phyloP scores from a whole-genome alignment of 2,888 invertebrate genomes.

The Hipparchia sbordonii region DNA sequence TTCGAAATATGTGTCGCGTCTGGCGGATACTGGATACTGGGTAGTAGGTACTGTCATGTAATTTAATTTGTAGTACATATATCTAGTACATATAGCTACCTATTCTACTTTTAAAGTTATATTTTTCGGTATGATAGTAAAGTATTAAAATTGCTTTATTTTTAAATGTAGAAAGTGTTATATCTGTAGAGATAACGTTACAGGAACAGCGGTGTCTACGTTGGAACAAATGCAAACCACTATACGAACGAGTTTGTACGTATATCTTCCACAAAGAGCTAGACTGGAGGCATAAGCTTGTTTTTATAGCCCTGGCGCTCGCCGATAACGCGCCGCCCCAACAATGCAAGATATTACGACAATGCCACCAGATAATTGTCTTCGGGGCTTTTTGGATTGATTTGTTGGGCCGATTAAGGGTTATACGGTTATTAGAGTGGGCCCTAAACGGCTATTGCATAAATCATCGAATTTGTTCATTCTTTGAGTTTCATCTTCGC shows the following conservation, averaged over 20 bases:
- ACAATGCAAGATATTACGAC: constrained; percentile 78
- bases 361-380: constrained; percentile 75
- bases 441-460: not conserved
- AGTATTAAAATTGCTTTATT: not conserved
- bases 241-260: constrained; percentile 27
- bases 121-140: not conserved
- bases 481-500: not conserved
- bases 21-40: no score
- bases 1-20: no score
- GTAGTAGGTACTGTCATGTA: no score
- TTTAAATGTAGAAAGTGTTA: not conserved
- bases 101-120: no score
- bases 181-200: not conserved
- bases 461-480: not conserved
- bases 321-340: constrained; percentile 69
- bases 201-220: constrained; percentile 27
- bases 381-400: constrained; percentile 55
- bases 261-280: constrained; percentile 56
- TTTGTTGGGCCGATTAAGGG: constrained; percentile 50
- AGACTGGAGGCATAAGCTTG: constrained; percentile 79
- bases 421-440: constrained; percentile 11
- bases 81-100: no score
- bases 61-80: no score
- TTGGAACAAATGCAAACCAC: constrained; percentile 32
- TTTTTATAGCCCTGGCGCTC: constrained; percentile 78